Conservation (phyloP, 1,140 invertebrate genomes). For the Macrobrachium nipponense region DNA sequence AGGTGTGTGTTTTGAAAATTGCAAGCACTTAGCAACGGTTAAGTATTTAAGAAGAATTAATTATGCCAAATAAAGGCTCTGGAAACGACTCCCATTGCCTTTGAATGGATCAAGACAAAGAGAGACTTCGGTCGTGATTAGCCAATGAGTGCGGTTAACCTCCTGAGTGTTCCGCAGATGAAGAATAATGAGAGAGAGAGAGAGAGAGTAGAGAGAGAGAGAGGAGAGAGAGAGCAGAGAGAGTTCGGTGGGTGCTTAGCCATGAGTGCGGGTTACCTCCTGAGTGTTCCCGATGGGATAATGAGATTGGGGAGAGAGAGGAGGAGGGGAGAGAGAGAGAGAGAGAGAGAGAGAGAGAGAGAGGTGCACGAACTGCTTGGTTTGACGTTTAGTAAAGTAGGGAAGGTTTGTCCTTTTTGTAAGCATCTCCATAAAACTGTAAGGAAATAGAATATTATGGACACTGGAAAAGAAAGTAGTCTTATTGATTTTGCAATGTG, state of each 20-base stretch:
- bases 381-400: too few relatives aligned
- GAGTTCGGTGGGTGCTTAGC: too few relatives aligned
- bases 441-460: too few relatives aligned
- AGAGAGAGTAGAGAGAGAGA: background rate
- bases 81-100: constrained; percentile 2
- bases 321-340: background rate
- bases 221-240: too few relatives aligned
- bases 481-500: too few relatives aligned
- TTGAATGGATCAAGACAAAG: background rate
- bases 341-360: background rate
- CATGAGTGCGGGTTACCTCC: too few relatives aligned
- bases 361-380: background rate
- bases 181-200: background rate
- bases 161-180: background rate
- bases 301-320: background rate
- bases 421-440: too few relatives aligned
- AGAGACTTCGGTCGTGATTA: constrained; percentile 21
- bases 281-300: too few relatives aligned
- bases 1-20: too few relatives aligned
- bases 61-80: constrained; percentile 1
- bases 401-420: too few relatives aligned
- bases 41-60: constrained; percentile 28
- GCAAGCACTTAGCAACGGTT: background rate
- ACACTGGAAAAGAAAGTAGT: too few relatives aligned
- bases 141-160: constrained; percentile 29